Evolutionary conservation across 2,113 vertebrate species (phyloP), one percentile per base, ranked within the genome.

Genomic region (Ia io): DNA sequence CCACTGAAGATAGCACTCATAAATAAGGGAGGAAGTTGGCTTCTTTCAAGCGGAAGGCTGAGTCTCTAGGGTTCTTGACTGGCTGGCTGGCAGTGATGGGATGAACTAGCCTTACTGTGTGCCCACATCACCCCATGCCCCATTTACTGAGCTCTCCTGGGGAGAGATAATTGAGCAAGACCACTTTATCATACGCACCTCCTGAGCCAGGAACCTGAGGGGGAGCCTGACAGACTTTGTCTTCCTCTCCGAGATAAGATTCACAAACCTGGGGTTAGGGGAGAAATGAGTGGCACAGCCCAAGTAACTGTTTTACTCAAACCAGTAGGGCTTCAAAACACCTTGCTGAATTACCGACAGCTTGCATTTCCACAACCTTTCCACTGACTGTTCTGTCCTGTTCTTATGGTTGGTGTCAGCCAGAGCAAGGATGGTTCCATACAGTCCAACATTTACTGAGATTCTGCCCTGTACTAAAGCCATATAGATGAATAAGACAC

Each of bases 211-310:
- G 8, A 98, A 97, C 96, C 99, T 98, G 91, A 99, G 98, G 0
- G 99, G 98, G 11, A 98, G 97, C 84, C 98, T 98, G 14, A 97
- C 40, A 32, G 42, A 97, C 61, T 99, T 99, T 98, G 99, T 99
- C 84, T 98, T 99, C 18, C 98, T 98, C 96, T 99, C 99, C 0
- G 99, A 99, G 97, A 99, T 99, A 88, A 99, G 98, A 97, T 99
- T 99, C 65, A 99, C 99, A 97, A 99, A 99, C 97, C 99, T 99
- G 88, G 22, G 69, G 0, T 42, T 6, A 80, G 28, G 56, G 96
- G 37, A 97, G 65, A 97, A 95, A 92, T 95, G 95, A 93, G 90
- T 96, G 80, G 90, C 59, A 92, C 11, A 96, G 76, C 92, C 88
- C 71, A 94, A 95, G 77, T 61, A 91, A 91, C 67, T n/a, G 9